Evolutionary conservation across 2,113 vertebrate genomes (phyloP).

Genomic region (Thalassarche chlororhynchos): DNA sequence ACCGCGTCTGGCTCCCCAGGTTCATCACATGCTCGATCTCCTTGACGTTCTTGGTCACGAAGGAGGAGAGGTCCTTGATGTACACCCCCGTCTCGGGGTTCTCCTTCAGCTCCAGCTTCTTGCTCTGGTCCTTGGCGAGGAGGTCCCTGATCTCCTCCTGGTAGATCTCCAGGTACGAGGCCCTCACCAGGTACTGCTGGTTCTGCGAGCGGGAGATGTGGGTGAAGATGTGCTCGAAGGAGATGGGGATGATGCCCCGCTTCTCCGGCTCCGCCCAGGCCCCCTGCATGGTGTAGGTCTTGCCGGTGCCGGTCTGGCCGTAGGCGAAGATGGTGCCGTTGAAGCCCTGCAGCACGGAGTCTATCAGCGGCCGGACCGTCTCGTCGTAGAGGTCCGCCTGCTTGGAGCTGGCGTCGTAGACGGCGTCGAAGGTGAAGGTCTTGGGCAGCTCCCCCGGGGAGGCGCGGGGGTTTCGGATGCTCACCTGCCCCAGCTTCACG

Average conservation of each 20-base stretch:
- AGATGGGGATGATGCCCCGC: conserved; percentile 89
- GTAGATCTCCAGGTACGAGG: conserved; percentile 98
- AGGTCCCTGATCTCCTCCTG: conserved; percentile 96
- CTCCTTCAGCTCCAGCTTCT: conserved; percentile 93
- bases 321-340: conserved; percentile 95
- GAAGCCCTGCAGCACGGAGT: conserved; percentile 90
- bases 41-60: conserved; percentile 94
- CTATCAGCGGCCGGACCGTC: conserved; percentile 90
- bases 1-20: conserved; percentile 89
- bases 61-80: conserved; percentile 92
- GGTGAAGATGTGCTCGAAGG: conserved; percentile 95
- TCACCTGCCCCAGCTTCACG: conserved; percentile 91
- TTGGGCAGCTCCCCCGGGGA: conserved; percentile 86
- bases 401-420: conserved; percentile 87
- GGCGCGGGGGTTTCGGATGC: conserved; percentile 85
- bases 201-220: conserved; percentile 96
- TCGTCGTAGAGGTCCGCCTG: conserved; percentile 93
- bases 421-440: conserved; percentile 93
- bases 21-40: conserved; percentile 98
- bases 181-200: conserved; percentile 94
- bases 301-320: conserved; percentile 95
- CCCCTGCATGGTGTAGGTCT: conserved; percentile 96
- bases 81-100: conserved; percentile 90
- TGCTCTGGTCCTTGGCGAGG: conserved; percentile 90
- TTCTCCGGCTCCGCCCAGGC: conserved; percentile 84